Conservation (phyloP, 2,888 invertebrate species). For the Trissonchulus latispiculum region DNA sequence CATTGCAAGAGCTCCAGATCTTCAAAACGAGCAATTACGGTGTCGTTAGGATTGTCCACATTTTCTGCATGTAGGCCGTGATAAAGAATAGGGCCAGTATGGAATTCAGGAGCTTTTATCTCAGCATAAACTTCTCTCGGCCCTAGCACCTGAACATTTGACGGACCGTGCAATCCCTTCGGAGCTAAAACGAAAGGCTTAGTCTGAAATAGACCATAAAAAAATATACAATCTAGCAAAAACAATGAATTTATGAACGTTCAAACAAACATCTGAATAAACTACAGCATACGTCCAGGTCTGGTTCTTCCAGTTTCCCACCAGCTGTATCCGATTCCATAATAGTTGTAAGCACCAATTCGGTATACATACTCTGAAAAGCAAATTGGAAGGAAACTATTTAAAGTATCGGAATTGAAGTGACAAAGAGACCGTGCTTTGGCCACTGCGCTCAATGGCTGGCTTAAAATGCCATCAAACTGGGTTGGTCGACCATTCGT, state of each 20-base stretch:
- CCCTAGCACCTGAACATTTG: neutral
- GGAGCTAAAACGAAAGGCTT: slow-evolving; percentile 6
- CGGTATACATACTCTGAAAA: slow-evolving; percentile 10
- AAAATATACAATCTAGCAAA: too few species aligned
- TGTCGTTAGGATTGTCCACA: neutral
- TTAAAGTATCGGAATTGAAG: too few species aligned
- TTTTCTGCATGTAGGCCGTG: neutral
- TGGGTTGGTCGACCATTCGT: too few species aligned
- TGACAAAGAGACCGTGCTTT: too few species aligned
- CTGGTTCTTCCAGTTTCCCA: slow-evolving; percentile 7
- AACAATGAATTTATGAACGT: too few species aligned
- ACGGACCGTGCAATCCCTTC: neutral
- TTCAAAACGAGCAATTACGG: neutral
- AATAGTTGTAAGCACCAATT: neutral
- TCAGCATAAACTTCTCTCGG: neutral
- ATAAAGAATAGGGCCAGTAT: neutral
- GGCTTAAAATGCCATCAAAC: too few species aligned
- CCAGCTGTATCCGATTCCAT: slow-evolving; percentile 1
- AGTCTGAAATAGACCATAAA: too few species aligned
- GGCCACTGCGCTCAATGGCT: too few species aligned
- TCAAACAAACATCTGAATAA: too few species aligned
- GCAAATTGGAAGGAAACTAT: neutral
- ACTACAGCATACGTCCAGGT: slow-evolving; percentile 13
- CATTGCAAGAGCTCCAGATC: neutral
- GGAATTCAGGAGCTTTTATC: neutral